Base-by-base conservation (phyloP, 2,113 vertebrate species). In the Chaetura pelagica region DNA sequence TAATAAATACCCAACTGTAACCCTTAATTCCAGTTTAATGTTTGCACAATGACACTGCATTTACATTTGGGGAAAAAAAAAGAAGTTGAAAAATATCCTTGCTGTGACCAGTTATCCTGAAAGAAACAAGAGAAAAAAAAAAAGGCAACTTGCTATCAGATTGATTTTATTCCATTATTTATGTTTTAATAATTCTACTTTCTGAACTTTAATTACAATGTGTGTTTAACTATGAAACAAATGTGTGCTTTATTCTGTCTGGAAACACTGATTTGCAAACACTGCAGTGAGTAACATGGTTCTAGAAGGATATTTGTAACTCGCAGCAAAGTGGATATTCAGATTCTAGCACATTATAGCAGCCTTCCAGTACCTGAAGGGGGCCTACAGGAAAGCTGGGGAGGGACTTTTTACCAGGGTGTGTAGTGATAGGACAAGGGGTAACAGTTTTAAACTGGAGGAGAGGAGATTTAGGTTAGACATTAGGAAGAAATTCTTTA, bases 1-100 rank as follows among this genome's bases (percentile, higher is more conserved):
- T 90, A 87, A 94, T 57, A 92, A 93, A 89, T 72, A 95, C 14
- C 27, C 58, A 87, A 40, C 30, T 77, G 78, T 44, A 67, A 63
- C 32, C 59, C 55, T 84, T 84, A 87, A 93, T 90, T 94, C 52
- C 52, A 90, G 55, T 66, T 79, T 89, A 88, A 77, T 83, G 66
- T 71, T 84, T 94, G 84, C 11, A 22, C 62, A 87, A 48, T 0
- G 1, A 93, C 35, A 64, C 29, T 73, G 40, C 2, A 5, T 68
- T 95, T 79, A 94, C 66, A 79, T 76, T 77, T 77, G 4, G 5
- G 5, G 3, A 3, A 11, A 38, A n/a, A 35, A 38, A 75, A 69
- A 62, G n/a, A 35, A 19, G 42, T 26, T 85, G 30, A 76, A 91
- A 88, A 76, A 63, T 58, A 71, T 49, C 34, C 38, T 62, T 73